Evolutionary conservation across 2,797 vertebrate genomes (phyloP).

Genomic region (Mus caroli): DNA sequence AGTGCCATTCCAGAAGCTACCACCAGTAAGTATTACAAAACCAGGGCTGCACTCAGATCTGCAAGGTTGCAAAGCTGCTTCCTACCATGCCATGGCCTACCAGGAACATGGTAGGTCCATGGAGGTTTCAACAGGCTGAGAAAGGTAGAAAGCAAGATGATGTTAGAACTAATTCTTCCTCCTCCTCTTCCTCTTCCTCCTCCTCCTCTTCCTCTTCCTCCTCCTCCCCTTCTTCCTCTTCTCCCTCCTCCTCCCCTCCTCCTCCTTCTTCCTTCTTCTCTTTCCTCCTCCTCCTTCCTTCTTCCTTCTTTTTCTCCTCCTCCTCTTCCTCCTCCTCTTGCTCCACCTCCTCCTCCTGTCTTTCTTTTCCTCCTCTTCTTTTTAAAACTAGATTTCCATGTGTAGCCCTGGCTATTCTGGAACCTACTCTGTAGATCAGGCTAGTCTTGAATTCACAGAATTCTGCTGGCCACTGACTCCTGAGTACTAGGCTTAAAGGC

Average conservation of each 20-base stretch:
- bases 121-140: background rate
- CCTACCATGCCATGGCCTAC: rapidly evolving
- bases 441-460: background rate
- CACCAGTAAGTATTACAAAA: background rate
- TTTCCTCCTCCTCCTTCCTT: background rate
- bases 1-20: background rate
- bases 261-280: too few relatives aligned
- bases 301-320: too few relatives aligned
- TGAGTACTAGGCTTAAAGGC: background rate
- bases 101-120: background rate
- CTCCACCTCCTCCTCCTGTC: too few relatives aligned
- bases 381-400: background rate
- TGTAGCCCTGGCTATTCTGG: background rate
- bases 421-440: background rate
- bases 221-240: rapidly evolving
- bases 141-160: background rate
- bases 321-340: too few relatives aligned
- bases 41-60: background rate
- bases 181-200: too few relatives aligned
- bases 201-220: too few relatives aligned
- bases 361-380: background rate
- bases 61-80: background rate
- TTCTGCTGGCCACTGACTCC: background rate
- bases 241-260: rapidly evolving
- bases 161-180: background rate